phyloP scores from a whole-genome alignment of 2,113 vertebrate species.

The Brachyhypopomus occidentalis region DNA sequence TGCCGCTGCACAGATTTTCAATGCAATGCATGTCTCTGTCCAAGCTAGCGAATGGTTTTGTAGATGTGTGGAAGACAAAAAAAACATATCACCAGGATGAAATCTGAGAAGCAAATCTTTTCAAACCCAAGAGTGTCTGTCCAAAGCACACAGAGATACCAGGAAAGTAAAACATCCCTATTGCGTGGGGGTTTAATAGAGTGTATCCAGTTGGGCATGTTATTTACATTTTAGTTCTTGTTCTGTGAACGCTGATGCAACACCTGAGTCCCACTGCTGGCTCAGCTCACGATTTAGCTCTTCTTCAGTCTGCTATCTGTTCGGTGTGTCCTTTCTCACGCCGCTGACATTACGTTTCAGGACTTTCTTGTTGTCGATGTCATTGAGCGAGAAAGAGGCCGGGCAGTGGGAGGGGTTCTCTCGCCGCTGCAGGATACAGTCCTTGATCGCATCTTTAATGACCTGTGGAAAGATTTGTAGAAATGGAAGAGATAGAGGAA shows the following conservation, averaged over 20 bases:
- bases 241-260: not conserved
- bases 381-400: slow-evolving; percentile 83
- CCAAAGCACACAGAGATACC: not conserved
- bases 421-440: slow-evolving; percentile 84
- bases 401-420: slow-evolving; percentile 82
- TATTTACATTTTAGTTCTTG: not conserved
- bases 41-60: not conserved
- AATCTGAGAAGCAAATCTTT: not conserved
- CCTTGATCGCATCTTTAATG: slow-evolving; percentile 88
- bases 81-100: not conserved
- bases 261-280: not conserved
- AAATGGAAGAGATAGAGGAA: not conserved
- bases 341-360: slow-evolving; percentile 76
- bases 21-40: not conserved
- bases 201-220: slow-evolving; percentile 2
- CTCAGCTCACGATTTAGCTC: not conserved
- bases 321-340: slow-evolving; percentile 55
- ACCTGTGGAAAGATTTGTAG: slow-evolving; percentile 69
- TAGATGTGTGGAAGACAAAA: not conserved
- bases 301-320: slow-evolving; percentile 28
- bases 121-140: not conserved
- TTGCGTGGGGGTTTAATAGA: not conserved
- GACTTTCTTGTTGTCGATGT: slow-evolving; percentile 84
- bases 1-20: not conserved
- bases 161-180: not conserved